phyloP scores from a whole-genome alignment of 2,888 invertebrate genomes.

The Scrobipalpa costella region DNA sequence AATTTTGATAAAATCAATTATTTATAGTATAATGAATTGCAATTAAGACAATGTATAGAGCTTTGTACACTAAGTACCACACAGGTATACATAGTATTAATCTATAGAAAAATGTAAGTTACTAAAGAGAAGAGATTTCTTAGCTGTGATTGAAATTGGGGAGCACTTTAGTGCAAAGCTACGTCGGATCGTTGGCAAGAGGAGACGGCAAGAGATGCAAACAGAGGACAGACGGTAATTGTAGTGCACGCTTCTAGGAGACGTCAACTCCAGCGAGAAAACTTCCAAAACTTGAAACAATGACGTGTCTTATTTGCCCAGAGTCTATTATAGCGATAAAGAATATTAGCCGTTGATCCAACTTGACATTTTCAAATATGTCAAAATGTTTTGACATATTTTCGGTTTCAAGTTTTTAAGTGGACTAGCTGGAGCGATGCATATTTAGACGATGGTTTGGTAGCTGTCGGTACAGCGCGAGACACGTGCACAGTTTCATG shows the following conservation, averaged over 20 bases:
- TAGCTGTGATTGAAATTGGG: constrained; percentile 77
- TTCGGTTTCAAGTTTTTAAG: background rate
- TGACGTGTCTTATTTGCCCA: background rate
- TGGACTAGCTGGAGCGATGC: constrained; percentile 13
- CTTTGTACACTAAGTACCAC: constrained; percentile 78
- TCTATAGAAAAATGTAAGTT: constrained; percentile 59
- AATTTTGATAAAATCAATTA: constrained; percentile 80
- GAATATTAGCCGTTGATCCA: background rate
- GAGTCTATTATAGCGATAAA: background rate
- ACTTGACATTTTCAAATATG: too few relatives aligned
- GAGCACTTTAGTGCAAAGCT: constrained; percentile 75
- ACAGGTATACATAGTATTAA: constrained; percentile 75
- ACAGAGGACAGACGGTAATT: constrained; percentile 30
- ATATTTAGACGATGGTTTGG: constrained; percentile 7
- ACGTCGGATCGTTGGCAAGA: constrained; percentile 52
- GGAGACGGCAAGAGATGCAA: constrained; percentile 10
- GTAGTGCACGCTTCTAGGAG: constrained; percentile 33
- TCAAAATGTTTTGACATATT: background rate
- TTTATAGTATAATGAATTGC: constrained; percentile 75
- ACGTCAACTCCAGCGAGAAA: background rate
- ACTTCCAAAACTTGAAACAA: background rate
- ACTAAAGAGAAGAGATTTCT: constrained; percentile 74
- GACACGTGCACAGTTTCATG: constrained; percentile 29
- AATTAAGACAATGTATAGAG: constrained; percentile 80
- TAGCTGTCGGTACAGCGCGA: constrained; percentile 16